Percentiles rank a stretch among this genome's conserved stretches.
Conservation (phyloP, 1,140 invertebrate species). For the Globodera ellingtonae region DNA sequence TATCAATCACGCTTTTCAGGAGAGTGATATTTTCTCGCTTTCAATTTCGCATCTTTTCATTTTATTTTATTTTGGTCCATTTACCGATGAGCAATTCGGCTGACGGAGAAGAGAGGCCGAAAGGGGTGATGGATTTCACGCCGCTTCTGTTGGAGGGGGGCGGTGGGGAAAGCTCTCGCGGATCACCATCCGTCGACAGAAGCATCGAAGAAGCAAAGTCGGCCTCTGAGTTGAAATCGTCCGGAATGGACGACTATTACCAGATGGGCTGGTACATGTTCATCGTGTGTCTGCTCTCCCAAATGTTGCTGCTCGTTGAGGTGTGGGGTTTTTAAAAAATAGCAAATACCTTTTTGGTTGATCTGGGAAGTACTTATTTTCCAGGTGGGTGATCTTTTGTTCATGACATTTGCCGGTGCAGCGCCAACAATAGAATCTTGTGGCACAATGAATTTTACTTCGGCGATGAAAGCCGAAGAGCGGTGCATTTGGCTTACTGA, state of each 20-base stretch:
- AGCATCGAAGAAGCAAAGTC: background rate
- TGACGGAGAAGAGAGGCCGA: background rate
- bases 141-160: background rate
- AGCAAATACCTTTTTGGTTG: background rate
- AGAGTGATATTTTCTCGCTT: too few species aligned
- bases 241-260: conserved; percentile 23
- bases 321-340: background rate
- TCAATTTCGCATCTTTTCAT: too few species aligned
- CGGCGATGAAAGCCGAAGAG: conserved; percentile 31
- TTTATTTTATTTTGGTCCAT: background rate
- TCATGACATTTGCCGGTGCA: conserved; percentile 40
- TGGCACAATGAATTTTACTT: conserved; percentile 23
- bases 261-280: conserved; percentile 22
- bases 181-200: too few species aligned
- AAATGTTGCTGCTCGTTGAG: conserved; percentile 33
- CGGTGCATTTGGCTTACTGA: conserved; percentile 28
- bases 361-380: background rate
- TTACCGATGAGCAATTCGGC: background rate
- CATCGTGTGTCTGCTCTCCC: conserved; percentile 31
- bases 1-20: too few species aligned
- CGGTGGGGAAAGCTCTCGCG: background rate
- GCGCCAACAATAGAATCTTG: conserved; percentile 36
- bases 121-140: background rate
- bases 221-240: background rate
- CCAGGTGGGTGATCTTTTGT: conserved; percentile 36